A percentile compares a stretch with the other conserved stretches of the same genome.
These are phyloP conservation scores for Holacanthus passer DNA, from an alignment of 2,113 vertebrate species.

Conservation along the genomic window DNA sequence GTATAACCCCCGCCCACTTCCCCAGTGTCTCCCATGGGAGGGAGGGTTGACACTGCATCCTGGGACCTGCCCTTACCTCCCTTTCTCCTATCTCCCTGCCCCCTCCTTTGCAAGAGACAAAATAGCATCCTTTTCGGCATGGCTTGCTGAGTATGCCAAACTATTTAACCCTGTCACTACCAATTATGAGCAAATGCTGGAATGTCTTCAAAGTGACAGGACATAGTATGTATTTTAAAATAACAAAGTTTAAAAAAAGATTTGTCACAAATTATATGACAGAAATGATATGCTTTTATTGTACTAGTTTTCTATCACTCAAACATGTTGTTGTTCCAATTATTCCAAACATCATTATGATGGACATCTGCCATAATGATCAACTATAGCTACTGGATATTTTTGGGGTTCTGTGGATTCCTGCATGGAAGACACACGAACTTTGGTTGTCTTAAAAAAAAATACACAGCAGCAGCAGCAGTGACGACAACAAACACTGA, in stretches of 20 bases:
- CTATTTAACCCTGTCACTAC: constrained; percentile 80
- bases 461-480: constrained; percentile 10
- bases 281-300: constrained; percentile 83
- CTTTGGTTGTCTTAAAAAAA: constrained; percentile 55
- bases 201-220: constrained; percentile 84
- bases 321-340: constrained; percentile 68
- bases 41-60: constrained; percentile 69
- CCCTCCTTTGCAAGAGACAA: constrained; percentile 77
- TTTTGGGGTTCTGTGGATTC: constrained; percentile 51
- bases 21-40: constrained; percentile 29
- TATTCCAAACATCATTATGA: constrained; percentile 61
- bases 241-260: constrained; percentile 60
- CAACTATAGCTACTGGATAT: constrained; percentile 39
- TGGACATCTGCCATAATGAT: constrained; percentile 53
- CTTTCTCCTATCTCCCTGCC: not conserved
- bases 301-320: constrained; percentile 85
- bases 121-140: constrained; percentile 81
- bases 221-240: constrained; percentile 82
- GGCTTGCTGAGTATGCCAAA: constrained; percentile 85
- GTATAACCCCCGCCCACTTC: constrained; percentile 35
- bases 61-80: constrained; percentile 51
- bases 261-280: constrained; percentile 71
- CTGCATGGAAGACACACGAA: constrained; percentile 49
- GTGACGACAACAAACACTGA: constrained; percentile 37
- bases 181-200: constrained; percentile 85